phyloP scores from a whole-genome alignment of 2,113 vertebrate genomes.

The Tragelaphus imberbis region DNA sequence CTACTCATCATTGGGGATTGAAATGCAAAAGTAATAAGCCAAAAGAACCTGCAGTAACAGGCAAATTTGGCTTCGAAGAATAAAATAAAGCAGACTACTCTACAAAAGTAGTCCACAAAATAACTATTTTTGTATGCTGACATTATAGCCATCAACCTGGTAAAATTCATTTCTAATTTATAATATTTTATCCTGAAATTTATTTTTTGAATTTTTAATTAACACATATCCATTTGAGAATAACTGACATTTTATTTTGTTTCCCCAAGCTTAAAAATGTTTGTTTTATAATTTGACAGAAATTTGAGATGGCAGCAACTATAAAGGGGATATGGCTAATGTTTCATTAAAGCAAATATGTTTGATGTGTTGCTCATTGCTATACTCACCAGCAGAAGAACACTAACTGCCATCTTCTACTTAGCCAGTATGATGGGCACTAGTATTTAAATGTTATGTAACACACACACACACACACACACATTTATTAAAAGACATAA shows the following conservation, averaged over 20 bases:
- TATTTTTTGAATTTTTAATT: background rate
- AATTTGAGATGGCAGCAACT: background rate
- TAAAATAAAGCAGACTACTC: background rate
- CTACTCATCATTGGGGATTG: background rate
- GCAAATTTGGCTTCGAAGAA: background rate
- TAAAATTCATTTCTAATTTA: background rate
- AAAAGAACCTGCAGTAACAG: background rate
- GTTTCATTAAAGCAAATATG: background rate
- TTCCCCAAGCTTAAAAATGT: background rate
- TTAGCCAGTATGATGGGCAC: background rate
- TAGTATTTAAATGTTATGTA: background rate
- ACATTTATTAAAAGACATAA: background rate
- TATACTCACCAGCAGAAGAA: fast-evolving
- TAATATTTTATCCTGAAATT: background rate
- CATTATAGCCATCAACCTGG: background rate
- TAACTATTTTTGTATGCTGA: background rate
- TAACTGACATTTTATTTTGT: background rate
- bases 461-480: background rate
- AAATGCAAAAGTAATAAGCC: no score
- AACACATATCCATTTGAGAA: background rate
- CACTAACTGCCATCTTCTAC: background rate
- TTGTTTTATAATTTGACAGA: background rate
- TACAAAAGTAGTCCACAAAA: no score
- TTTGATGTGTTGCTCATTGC: background rate
- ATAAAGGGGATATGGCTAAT: background rate